Conservation (phyloP, 1,140 invertebrate genomes). For the Drosophila murphyi region DNA sequence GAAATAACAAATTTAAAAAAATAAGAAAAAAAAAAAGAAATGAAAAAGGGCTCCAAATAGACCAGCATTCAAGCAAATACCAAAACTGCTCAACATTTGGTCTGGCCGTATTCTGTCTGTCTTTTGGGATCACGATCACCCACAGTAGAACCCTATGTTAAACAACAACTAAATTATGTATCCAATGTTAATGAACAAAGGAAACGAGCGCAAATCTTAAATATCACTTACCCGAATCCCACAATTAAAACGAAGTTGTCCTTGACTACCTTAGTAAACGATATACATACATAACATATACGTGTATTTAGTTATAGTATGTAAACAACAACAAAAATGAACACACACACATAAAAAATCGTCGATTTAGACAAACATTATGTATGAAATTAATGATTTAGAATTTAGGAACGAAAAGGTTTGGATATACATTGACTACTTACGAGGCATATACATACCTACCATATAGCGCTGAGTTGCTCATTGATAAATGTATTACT, state of each 20-base stretch:
- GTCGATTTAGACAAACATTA: constrained; percentile 52
- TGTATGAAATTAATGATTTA: constrained; percentile 70
- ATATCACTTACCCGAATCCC: not conserved
- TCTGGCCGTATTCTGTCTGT: constrained; percentile 87
- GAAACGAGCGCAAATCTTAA: constrained; percentile 55
- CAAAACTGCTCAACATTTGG: constrained; percentile 61
- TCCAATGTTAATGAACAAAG: constrained; percentile 9
- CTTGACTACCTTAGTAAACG: constrained; percentile 66
- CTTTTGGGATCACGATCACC: constrained; percentile 9
- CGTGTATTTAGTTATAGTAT: constrained; percentile 75
- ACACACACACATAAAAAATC: constrained; percentile 31
- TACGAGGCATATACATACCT: constrained; percentile 47
- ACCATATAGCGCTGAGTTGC: constrained; percentile 67
- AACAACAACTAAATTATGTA: constrained; percentile 1
- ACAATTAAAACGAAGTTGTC: constrained; percentile 52
- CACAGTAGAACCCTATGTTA: constrained; percentile 64
- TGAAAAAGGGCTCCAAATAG: constrained; percentile 91
- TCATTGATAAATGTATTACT: constrained; percentile 71
- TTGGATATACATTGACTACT: constrained; percentile 63
- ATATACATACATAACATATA: constrained; percentile 48
- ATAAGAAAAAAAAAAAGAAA: constrained; percentile 51
- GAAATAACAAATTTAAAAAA: constrained; percentile 70
- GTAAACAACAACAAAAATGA: constrained; percentile 50
- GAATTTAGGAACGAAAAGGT: constrained; percentile 66
- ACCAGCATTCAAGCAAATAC: constrained; percentile 84